These are phyloP conservation scores for Rotaria sp. DNA, from an alignment of 2,888 invertebrate genomes.

Conservation along the genomic window DNA sequence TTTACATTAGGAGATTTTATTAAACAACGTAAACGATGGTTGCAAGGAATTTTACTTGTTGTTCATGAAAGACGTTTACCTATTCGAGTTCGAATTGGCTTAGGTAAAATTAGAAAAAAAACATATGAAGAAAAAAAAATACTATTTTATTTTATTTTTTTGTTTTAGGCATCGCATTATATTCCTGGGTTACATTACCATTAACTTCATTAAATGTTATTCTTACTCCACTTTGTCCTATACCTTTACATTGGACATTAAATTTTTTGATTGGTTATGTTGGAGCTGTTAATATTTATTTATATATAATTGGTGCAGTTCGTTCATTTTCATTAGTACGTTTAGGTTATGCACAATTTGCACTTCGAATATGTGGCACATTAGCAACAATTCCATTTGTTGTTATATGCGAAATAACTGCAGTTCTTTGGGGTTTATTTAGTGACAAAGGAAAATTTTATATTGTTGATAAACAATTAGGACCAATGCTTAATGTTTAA, in stretches of 20 bases:
- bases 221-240: conserved; percentile 73
- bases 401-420: conserved; percentile 83
- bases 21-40: conserved; percentile 90
- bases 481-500: background rate
- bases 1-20: conserved; percentile 88
- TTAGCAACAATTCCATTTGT: conserved; percentile 84
- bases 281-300: conserved; percentile 86
- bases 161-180: conserved; percentile 72
- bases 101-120: too few relatives aligned
- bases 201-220: conserved; percentile 80
- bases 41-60: conserved; percentile 60
- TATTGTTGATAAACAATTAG: conserved; percentile 75
- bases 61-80: conserved; percentile 70
- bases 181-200: conserved; percentile 91
- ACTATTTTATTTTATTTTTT: too few relatives aligned
- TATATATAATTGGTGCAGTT: conserved; percentile 94
- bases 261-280: conserved; percentile 82
- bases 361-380: conserved; percentile 74
- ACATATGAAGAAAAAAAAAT: too few relatives aligned
- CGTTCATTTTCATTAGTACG: conserved; percentile 74
- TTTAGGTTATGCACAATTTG: conserved; percentile 71
- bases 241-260: conserved; percentile 67
- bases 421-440: conserved; percentile 84
- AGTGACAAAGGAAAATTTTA: conserved; percentile 94
- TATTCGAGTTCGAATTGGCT: conserved; percentile 67